phyloP scores from a whole-genome alignment of 30 jellyfish, hydroid and myxozoan species.

The Mastigias papua region DNA sequence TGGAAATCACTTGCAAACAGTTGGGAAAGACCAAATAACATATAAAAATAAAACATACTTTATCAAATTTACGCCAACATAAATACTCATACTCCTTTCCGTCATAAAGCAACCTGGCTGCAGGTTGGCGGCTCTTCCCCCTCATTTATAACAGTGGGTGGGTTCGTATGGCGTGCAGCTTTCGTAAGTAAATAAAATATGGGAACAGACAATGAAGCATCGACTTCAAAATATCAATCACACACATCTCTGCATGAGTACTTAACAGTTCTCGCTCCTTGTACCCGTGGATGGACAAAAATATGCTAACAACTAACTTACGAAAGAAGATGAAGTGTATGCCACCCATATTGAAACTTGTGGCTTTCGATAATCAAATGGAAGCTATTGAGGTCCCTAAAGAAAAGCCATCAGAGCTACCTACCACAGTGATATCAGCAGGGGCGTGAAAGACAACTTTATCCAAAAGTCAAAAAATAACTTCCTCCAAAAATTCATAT shows the following conservation, averaged over 20 bases:
- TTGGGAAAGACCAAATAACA: conserved; percentile 17
- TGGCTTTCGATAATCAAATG: too few relatives aligned
- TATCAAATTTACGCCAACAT: conserved; percentile 58
- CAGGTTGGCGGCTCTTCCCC: neutral
- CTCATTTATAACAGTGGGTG: neutral
- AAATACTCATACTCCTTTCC: conserved; percentile 24
- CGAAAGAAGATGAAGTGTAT: too few relatives aligned
- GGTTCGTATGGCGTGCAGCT: conserved; percentile 1
- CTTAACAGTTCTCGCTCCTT: too few relatives aligned
- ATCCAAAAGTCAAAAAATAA: too few relatives aligned
- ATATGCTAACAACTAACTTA: too few relatives aligned
- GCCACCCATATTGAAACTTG: too few relatives aligned
- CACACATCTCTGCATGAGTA: neutral
- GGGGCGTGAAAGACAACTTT: too few relatives aligned
- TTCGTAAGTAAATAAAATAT: neutral
- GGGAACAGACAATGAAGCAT: conserved; percentile 2
- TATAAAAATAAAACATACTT: conserved; percentile 34
- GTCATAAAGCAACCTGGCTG: neutral
- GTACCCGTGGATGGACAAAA: too few relatives aligned
- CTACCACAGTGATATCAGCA: too few relatives aligned
- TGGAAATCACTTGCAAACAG: conserved; percentile 60
- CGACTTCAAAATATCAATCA: neutral
- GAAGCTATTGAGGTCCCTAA: too few relatives aligned
- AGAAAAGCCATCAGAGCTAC: too few relatives aligned
- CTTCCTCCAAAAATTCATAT: too few relatives aligned